phyloP scores from a whole-genome alignment of 1,140 invertebrate species.

The Ips typographus region DNA sequence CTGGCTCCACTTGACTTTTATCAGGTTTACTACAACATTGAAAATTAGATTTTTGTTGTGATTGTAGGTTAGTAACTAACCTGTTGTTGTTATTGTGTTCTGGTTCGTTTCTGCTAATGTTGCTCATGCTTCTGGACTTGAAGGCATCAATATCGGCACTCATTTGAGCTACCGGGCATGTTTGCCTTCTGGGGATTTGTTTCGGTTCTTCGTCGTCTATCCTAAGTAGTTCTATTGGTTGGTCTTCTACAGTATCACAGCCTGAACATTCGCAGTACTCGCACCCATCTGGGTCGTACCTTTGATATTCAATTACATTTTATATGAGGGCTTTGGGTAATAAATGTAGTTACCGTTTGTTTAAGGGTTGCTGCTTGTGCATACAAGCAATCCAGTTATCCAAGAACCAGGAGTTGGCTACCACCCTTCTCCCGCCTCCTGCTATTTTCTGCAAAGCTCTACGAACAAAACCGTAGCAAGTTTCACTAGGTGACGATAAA shows the following conservation, averaged over 20 bases:
- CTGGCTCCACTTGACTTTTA: not conserved
- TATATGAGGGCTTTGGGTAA: not conserved
- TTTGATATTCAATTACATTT: not conserved
- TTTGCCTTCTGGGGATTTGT: slow-evolving; percentile 55
- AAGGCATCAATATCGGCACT: slow-evolving; percentile 56
- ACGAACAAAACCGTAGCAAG: slow-evolving; percentile 90
- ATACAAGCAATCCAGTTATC: slow-evolving; percentile 70
- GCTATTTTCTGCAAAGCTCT: slow-evolving; percentile 85
- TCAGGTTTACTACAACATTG: no score
- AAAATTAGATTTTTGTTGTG: no score
- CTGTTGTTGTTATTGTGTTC: slow-evolving; percentile 55
- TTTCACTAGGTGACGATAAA: slow-evolving; percentile 87
- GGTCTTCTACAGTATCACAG: slow-evolving; percentile 68
- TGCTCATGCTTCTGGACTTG: slow-evolving; percentile 78
- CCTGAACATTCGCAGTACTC: slow-evolving; percentile 62
- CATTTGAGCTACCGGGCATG: slow-evolving; percentile 55
- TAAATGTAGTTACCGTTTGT: slow-evolving; percentile 21
- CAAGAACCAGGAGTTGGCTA: slow-evolving; percentile 72
- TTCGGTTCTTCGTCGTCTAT: slow-evolving; percentile 71
- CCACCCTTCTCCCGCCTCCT: slow-evolving; percentile 64
- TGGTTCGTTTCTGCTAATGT: slow-evolving; percentile 71
- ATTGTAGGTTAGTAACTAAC: no score
- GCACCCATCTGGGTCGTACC: slow-evolving; percentile 58
- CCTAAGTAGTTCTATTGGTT: slow-evolving; percentile 86
- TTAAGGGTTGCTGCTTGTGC: slow-evolving; percentile 57